These are phyloP conservation scores for Leptura quadrifasciata DNA, from an alignment of 2,888 invertebrate species.

Conservation along the genomic window DNA sequence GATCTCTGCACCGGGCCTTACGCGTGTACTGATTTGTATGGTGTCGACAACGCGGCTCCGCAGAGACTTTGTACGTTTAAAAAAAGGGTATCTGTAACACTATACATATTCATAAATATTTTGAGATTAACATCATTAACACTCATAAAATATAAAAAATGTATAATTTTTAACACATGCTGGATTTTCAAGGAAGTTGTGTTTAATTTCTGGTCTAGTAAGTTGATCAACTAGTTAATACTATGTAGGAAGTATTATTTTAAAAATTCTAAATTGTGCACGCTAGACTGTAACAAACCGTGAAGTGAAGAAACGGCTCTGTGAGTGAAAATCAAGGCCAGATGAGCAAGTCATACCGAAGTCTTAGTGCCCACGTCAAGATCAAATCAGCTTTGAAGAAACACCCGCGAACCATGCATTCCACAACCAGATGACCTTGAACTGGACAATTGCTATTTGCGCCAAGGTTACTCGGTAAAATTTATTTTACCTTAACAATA, in stretches of 20 bases:
- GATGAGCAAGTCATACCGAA: slow-evolving; percentile 25
- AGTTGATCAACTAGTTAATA: too few relatives aligned
- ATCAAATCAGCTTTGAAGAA: slow-evolving; percentile 51
- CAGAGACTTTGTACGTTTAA: too few relatives aligned
- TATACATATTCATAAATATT: too few relatives aligned
- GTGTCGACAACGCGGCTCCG: too few relatives aligned
- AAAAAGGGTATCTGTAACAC: too few relatives aligned
- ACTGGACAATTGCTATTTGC: slow-evolving; percentile 65
- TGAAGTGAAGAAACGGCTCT: background rate
- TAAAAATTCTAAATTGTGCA: background rate
- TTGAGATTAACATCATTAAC: too few relatives aligned
- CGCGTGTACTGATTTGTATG: too few relatives aligned
- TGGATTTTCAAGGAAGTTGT: too few relatives aligned
- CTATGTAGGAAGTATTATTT: background rate
- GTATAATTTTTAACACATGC: too few relatives aligned
- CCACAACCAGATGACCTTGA: slow-evolving; percentile 66
- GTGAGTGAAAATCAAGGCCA: slow-evolving; percentile 31
- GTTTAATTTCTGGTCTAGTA: too few relatives aligned
- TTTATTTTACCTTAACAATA: slow-evolving; percentile 23
- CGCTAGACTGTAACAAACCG: slow-evolving; percentile 8
- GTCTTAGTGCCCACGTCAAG: slow-evolving; percentile 19
- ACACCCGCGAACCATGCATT: slow-evolving; percentile 68
- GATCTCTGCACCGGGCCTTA: too few relatives aligned
- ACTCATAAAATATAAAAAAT: too few relatives aligned
- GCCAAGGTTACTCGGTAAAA: slow-evolving; percentile 60